These are phyloP conservation scores for Hemitrygon akajei DNA, from an alignment of 2,797 vertebrate genomes.

Conservation along the genomic window DNA sequence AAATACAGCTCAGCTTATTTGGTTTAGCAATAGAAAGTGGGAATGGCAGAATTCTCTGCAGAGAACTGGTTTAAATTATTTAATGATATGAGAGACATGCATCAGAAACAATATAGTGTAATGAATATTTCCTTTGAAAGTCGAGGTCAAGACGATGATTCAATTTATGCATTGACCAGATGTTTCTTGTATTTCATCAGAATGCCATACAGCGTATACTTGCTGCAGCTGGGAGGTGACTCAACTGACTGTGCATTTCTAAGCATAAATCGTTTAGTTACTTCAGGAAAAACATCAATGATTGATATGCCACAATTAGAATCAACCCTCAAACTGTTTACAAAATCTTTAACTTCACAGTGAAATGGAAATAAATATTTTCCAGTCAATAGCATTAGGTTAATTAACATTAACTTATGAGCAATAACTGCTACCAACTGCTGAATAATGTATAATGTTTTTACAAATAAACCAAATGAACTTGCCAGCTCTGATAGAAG, in stretches of 20 bases:
- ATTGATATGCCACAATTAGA: not conserved
- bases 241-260: slow-evolving; percentile 22
- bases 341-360: slow-evolving; percentile 12
- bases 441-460: not conserved
- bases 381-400: not conserved
- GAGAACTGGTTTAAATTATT: not conserved
- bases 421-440: not conserved
- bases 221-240: not conserved
- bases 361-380: not conserved
- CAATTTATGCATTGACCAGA: slow-evolving; percentile 14
- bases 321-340: not conserved
- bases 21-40: not conserved
- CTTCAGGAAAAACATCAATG: slow-evolving; percentile 19
- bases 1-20: not conserved
- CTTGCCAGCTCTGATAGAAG: not conserved
- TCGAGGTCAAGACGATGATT: not conserved
- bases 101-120: not conserved
- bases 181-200: not conserved
- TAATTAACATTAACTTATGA: slow-evolving; percentile 27
- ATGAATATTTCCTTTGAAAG: slow-evolving; percentile 8
- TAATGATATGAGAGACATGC: not conserved
- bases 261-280: not conserved
- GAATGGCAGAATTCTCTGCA: not conserved
- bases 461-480: not conserved
- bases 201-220: not conserved